Evolutionary conservation across 2,113 vertebrate species (phyloP), one percentile per base, ranked within the genome.

Genomic region (Tyrannus savana): DNA sequence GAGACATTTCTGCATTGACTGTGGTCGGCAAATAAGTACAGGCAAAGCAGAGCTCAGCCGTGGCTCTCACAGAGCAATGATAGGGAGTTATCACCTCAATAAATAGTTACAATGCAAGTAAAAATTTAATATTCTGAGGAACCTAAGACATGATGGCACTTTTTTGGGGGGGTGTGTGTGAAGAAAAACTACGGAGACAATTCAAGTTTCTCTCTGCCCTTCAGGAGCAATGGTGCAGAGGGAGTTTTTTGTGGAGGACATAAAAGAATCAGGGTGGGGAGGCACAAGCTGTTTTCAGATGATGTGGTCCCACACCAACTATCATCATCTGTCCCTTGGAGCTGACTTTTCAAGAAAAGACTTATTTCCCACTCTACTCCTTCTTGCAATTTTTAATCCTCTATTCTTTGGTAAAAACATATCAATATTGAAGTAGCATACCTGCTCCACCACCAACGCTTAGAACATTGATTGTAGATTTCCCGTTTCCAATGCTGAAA

Each of bases 381-480:
- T 66, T 78, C 78, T 58, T 73, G 37, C 30, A 73, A 27, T 24
- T 91, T 87, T 44, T 35, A 80, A 56, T 52, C 55, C 41, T 71
- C n/a, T 76, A 6, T 18, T 76, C 19, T 19, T 30, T 25, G 1
- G 2, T 21, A 47, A 72, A 91, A 39, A 10, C 33, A 42, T 64
- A 53, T 4, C 15, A 50, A 7, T 50, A 62, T 22, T 64, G 59
- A 79, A 76, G 78, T 89, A 72, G 93, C 97, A 47, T 98, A 99
- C 99, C 99, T 98, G 98, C 97, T 92, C 99, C 98, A 93, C 98
- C 98, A 23, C 98, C 99, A 56, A 99, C 71, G 1, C 99, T 98
- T 31, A 99, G 98, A 90, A 99, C 95, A 86, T 98, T 98, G 97
- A 99, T 98, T 93, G 97, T 84, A 93, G 97, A 96, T 94, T 98